Evolutionary conservation across 2,797 vertebrate species (phyloP), one percentile per base, ranked within the genome.

Genomic region (Coregonus sp.): DNA sequence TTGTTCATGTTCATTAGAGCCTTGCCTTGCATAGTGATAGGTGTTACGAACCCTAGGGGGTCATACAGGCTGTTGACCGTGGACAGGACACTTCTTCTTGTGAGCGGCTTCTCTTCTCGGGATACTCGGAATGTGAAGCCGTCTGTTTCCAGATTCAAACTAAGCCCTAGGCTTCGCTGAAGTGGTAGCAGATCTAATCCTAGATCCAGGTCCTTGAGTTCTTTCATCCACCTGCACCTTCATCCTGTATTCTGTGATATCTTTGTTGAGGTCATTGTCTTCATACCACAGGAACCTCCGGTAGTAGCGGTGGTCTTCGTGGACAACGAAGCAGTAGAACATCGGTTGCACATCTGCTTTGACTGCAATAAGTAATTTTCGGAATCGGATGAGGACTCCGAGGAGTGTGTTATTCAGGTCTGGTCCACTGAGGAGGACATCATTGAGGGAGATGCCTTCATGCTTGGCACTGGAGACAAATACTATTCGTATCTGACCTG

Each of bases 391-490:
- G 33, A 66, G 73, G 9, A 75, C 73, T 37, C 73, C 37, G 3
- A 75, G 18, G 3, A 25, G 25, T 25, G 47, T 73, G 31, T 73
- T 61, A 25, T 40, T 74, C 16, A 25, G 25, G 25, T 25, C 25
- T 11, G 72, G 33, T 11, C 35, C 72, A 25, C 6, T 40, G 16
- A 74, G 35, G 4, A 82, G 9, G 18, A 71, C 18, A 37, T 77
- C 5, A 0, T 80, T 83, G 15, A 75, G 47, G 3, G 73, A 75
- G 31, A 74, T n/a, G 2, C 76, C 69, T 11, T 68, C n/a, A 14
- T 33, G 70, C 35, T 18, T 18, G 2, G 76, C 71, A 0, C 76
- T 81, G 40, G 31, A 61, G 16, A 63, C 72, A 35, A 74, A 74
- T 1, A 25, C 56, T 15, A 47, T 5, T 4, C 40, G 37, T 7